Percentiles rank a stretch among this genome's conserved stretches.
These are phyloP conservation scores for Tapera naevia DNA, from an alignment of 2,797 vertebrate genomes.

Conservation along the genomic window DNA sequence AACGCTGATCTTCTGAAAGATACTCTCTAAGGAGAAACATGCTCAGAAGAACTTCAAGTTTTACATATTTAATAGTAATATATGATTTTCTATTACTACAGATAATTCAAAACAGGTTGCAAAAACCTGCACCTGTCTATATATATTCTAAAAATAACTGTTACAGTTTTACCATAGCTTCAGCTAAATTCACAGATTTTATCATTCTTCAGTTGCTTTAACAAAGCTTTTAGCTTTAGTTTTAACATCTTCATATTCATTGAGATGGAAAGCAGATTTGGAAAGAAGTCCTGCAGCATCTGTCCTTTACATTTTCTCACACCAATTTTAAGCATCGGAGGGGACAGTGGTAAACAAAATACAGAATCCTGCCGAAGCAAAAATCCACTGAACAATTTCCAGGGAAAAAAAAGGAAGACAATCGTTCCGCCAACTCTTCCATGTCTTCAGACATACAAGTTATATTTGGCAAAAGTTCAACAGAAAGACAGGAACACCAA, in stretches of 20 bases:
- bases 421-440: constrained; percentile 28
- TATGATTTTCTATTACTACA: background rate
- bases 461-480: constrained; percentile 1
- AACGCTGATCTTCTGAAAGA: background rate
- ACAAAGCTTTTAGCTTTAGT: background rate
- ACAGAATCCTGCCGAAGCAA: background rate
- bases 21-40: background rate
- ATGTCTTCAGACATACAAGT: background rate
- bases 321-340: background rate
- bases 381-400: constrained; percentile 8
- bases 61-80: background rate
- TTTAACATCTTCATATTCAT: background rate
- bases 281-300: background rate
- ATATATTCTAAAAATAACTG: background rate
- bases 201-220: background rate
- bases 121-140: background rate
- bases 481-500: background rate
- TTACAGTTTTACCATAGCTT: background rate
- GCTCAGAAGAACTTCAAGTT: background rate
- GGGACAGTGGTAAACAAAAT: background rate
- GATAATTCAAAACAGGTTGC: constrained; percentile 18
- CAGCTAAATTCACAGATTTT: background rate
- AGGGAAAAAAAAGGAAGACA: constrained; percentile 9
- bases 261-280: background rate
- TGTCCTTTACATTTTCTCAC: constrained; percentile 28